Evolutionary conservation across 53 echinoderm and acorn worm genomes (phyloP), one percentile per base, ranked within the genome.

Genomic region (Echinometra lucunter): DNA sequence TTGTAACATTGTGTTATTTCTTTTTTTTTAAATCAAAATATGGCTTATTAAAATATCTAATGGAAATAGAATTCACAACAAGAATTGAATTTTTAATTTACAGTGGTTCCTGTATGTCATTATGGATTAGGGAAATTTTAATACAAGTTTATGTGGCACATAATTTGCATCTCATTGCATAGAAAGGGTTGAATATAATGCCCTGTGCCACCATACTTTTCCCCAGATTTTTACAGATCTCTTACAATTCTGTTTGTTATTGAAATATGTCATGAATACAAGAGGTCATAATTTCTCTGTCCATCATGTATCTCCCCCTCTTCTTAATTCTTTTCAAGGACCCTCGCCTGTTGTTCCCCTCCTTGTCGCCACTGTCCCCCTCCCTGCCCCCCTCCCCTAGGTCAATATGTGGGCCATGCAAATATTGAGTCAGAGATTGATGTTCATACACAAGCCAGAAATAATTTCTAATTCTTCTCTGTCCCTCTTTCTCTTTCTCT

Each of bases 351-450:
- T n/a, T n/a, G n/a, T 37, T 58, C 58, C 90, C 63, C 63, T 90
- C 10, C 28, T 21, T 90, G 63, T 90, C 90, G 45, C 90, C 90
- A 37, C 38, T 30, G 45, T 90, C 90, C 0, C 90, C 90, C 63
- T 63, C 90, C 37, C 90, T 58, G 58, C 58, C 58, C 63, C 90
- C 58, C 90, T 90, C 49, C 90, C 58, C 10, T 10, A 90, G 35
- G 90, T 90, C 90, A 90, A 90, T 60, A 90, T 90, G 38, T 90
- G 90, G 90, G 90, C 90, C 63, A 90, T 90, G 63, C 90, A 90
- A 90, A 90, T 90, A 90, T 90, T 90, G 90, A 90, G 90, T 90
- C 90, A 90, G 28, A 49, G 88, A n/a, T 88, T 88, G 57, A 30
- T 30, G 32, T 88, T 49, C 35, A 35, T 30, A 53, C 28, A 0